These are phyloP conservation scores for Cheirogaleus medius DNA, from an alignment of 2,113 vertebrate genomes.

Conservation along the genomic window DNA sequence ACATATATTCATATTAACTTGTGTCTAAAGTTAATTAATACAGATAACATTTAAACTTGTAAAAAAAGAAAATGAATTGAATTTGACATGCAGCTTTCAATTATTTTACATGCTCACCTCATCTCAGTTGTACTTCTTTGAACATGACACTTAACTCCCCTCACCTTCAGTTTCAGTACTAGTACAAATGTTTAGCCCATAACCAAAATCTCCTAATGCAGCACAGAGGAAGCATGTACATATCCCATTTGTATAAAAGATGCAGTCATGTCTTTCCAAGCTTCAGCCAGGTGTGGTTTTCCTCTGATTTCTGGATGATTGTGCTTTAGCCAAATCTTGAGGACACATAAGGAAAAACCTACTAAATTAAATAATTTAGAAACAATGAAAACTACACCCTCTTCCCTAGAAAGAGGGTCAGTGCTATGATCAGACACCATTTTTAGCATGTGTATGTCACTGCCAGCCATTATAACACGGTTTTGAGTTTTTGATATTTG, in stretches of 20 bases:
- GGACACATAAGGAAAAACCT: not conserved
- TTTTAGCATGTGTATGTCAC: not conserved
- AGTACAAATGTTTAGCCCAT: not conserved
- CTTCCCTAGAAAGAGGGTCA: not conserved
- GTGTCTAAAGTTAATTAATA: not conserved
- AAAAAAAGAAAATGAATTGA: not conserved
- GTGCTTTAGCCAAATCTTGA: not conserved
- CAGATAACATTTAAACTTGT: not conserved
- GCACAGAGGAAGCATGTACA: not conserved
- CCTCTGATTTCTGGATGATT: not conserved
- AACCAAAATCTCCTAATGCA: not conserved
- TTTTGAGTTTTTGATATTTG: not conserved
- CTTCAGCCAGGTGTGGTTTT: not conserved
- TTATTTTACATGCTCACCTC: not conserved
- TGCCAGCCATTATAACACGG: not conserved
- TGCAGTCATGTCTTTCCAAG: not conserved
- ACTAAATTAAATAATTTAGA: not conserved
- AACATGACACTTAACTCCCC: not conserved
- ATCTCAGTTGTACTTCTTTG: not conserved
- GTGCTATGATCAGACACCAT: not conserved
- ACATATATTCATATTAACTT: not conserved
- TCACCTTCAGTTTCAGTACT: not conserved
- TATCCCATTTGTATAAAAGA: not conserved
- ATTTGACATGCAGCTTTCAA: not conserved
- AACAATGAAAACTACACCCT: not conserved